These are phyloP conservation scores for Taxidea taxus DNA, from an alignment of 2,113 vertebrate species.

Conservation along the genomic window DNA sequence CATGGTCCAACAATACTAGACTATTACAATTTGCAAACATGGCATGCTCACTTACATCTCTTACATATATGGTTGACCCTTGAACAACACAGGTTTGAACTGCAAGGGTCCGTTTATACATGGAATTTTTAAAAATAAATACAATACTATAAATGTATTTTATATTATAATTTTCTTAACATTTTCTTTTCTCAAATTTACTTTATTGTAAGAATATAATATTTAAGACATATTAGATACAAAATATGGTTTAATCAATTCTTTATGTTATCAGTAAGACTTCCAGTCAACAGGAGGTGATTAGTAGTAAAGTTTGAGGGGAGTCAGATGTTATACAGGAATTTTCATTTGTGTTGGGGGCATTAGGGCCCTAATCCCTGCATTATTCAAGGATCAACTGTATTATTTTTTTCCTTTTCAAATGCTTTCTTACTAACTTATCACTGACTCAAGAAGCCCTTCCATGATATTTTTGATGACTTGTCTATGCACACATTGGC, in stretches of 20 bases:
- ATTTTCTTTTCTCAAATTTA: neutral
- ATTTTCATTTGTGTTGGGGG: neutral
- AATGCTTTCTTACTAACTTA: neutral
- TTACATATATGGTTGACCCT: neutral
- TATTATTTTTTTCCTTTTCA: neutral
- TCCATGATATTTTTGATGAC: neutral
- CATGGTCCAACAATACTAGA: neutral
- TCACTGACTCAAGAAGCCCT: neutral
- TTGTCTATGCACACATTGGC: neutral
- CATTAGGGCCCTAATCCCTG: neutral
- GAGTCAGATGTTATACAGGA: neutral
- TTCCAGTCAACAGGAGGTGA: neutral
- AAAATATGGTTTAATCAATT: neutral
- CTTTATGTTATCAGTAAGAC: neutral
- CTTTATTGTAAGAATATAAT: neutral
- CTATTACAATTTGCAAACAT: neutral
- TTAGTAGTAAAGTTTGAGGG: neutral
- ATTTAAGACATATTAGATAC: neutral
- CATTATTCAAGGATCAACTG: neutral
- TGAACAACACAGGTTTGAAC: neutral
- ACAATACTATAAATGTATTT: neutral
- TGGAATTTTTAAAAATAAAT: neutral
- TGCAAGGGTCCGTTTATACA: neutral
- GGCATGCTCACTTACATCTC: neutral
- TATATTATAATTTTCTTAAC: neutral